Evolutionary conservation across 2,888 invertebrate species (phyloP), one percentile per base, ranked within the genome.

Genomic region (Ischnus inquisitorius): DNA sequence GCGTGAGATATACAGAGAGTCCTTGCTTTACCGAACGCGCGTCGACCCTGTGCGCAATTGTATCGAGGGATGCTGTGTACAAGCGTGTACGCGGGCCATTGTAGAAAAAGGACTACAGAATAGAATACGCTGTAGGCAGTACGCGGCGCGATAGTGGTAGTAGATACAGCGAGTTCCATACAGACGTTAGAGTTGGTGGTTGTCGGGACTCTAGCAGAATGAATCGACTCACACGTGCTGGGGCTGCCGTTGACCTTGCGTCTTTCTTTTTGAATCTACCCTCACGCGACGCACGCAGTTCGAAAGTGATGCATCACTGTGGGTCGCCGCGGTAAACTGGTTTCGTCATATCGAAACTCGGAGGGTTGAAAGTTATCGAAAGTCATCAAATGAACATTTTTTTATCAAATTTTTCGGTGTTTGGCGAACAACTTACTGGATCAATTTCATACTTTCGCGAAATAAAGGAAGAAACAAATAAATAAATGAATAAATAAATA

Each of bases 1-100:
- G 34, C 34, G 34, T 34, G 6, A 34, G 6, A 34, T 34, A 1
- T 34, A 34, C 34, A 34, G 6, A 34, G 34, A 34, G 34, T 5
- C 34, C 34, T 34, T 8, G 34, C 34, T 34, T 6, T 6, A 34
- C 34, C 0, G 34, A 34, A 62, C 76, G 43, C 72, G 19, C 51
- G 41, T 74, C 43, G n/a, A 19, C 22, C 12, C 43, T 4, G 5
- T 4, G 39, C 12, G n/a, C 25, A 25, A 34, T 28, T 34, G 57
- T 43, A 14, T 12, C 25, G 10, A 10, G 6, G 79, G 65, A 79
- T 79, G 79, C 72, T 79, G 79, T 65, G 79, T 34, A 46, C 65
- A 72, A 67, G 39, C 19, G 10, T 10, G 28, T n/a, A 14, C 16
- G 34, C 34, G 19, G 28, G 25, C 43, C 54, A 65, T 79, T 72